These are phyloP conservation scores for Galleria mellonella DNA, from an alignment of 1,140 invertebrate species.

Conservation along the genomic window DNA sequence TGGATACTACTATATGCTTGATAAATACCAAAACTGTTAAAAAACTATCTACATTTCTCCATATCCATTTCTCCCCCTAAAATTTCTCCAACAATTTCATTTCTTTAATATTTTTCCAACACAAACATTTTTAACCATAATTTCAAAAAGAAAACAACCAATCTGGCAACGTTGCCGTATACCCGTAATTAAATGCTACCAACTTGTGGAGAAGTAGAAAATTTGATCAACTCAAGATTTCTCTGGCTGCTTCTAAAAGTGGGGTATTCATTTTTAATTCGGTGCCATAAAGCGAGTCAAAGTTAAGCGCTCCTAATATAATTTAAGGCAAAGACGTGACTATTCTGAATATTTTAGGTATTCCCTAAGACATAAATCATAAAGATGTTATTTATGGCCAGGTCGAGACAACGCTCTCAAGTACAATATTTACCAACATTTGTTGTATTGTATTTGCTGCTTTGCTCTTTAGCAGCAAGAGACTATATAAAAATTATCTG, in stretches of 20 bases:
- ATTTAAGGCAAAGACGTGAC: slow-evolving; percentile 1
- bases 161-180: no score
- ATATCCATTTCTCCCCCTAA: no score
- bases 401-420: no score
- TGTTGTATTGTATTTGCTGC: no score
- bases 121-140: no score
- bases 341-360: slow-evolving; percentile 1
- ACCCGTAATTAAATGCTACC: slow-evolving; percentile 27
- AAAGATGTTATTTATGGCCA: no score
- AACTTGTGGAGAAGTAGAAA: slow-evolving; percentile 17
- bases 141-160: no score
- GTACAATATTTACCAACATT: no score
- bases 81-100: neutral
- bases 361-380: neutral
- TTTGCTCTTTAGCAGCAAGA: no score
- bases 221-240: slow-evolving; percentile 19
- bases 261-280: slow-evolving; percentile 4
- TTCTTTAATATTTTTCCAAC: neutral
- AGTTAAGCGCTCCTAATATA: neutral
- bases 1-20: neutral
- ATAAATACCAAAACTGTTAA: neutral
- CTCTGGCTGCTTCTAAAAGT: slow-evolving; percentile 6
- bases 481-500: no score
- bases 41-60: neutral
- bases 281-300: neutral